Percentiles rank a stretch among this genome's conserved stretches.
phyloP scores from a whole-genome alignment of 1,140 invertebrate genomes.

The Hermatobates lingyangjiaoensis region DNA sequence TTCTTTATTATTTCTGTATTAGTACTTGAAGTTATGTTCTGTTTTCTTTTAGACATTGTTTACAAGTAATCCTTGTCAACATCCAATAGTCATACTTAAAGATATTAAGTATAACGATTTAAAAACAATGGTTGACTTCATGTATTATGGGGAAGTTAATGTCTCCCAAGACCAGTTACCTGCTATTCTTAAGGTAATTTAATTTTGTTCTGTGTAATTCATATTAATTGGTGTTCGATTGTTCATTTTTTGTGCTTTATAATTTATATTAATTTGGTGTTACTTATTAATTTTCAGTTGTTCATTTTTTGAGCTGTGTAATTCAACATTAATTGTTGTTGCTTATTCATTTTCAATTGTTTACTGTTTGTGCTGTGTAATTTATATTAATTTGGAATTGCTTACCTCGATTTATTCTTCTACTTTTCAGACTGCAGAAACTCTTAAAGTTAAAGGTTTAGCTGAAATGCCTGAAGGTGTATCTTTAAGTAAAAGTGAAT shows the following conservation, averaged over 20 bases:
- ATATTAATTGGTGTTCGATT: not conserved
- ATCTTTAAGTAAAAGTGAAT: slow-evolving; percentile 13
- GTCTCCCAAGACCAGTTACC: slow-evolving; percentile 71
- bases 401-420: too few species aligned
- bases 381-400: too few species aligned
- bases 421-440: slow-evolving; percentile 52
- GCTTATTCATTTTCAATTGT: too few species aligned
- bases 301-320: not conserved
- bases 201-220: too few species aligned
- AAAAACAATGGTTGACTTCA: slow-evolving; percentile 76
- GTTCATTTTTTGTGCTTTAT: not conserved
- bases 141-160: slow-evolving; percentile 83
- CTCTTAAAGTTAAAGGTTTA: slow-evolving; percentile 68
- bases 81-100: slow-evolving; percentile 77
- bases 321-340: too few species aligned
- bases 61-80: slow-evolving; percentile 66
- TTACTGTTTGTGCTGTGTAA: too few species aligned
- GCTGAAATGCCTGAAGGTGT: slow-evolving; percentile 53
- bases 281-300: not conserved
- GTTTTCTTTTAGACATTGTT: slow-evolving; percentile 39
- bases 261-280: not conserved
- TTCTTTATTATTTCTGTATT: not conserved
- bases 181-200: slow-evolving; percentile 50
- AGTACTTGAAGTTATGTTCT: not conserved
- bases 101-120: slow-evolving; percentile 71